Evolutionary conservation across 2,888 invertebrate genomes (phyloP), one percentile per base, ranked within the genome.

Genomic region (Meghimatium bilineatum): DNA sequence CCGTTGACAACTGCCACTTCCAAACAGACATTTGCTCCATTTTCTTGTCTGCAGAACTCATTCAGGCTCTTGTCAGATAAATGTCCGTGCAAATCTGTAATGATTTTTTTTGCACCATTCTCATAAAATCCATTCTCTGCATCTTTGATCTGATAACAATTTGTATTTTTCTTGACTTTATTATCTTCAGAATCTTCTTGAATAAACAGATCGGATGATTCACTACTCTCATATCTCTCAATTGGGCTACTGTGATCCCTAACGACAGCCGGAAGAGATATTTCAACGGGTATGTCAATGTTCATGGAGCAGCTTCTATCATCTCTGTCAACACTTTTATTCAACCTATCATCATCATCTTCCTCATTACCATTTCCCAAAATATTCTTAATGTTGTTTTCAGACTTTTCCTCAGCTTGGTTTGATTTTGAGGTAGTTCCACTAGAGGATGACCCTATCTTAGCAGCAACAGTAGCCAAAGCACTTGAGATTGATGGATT

Each of bases 391-490:
- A 20, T 44, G 32, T 52, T 34, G 8, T 2, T 10, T 23, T 38
- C 36, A 5, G 60, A 36, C 20, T 69, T 80, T 38, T 52, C 74
- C 29, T 60, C 72, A 10, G 63, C 80, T n/a, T n/a, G 66, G n/a
- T 44, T 83, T 17, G 29, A 3, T 67, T 80, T 69, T 5, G 36
- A 14, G 1, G 38, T 17, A 32, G 26, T 1, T 0, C 78, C 66
- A 29, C 26, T 32, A 14, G 63, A 8, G 38, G 49, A 12, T 17
- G 84, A 67, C 3, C 78, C 83, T 34, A 84, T 84, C 14, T 80
- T 80, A 34, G 84, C 84, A 26, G 84, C 84, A 52, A 84, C 80
- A 38, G 29, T 38, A n/a, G 84, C 84, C 66, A 84, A 34, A 36
- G 84, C 84, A 69, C 75, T 84, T 29, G 80, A 80, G 56, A 84